These are phyloP conservation scores for Sigmodon hispidus DNA, from an alignment of 2,113 vertebrate genomes.

Conservation along the genomic window DNA sequence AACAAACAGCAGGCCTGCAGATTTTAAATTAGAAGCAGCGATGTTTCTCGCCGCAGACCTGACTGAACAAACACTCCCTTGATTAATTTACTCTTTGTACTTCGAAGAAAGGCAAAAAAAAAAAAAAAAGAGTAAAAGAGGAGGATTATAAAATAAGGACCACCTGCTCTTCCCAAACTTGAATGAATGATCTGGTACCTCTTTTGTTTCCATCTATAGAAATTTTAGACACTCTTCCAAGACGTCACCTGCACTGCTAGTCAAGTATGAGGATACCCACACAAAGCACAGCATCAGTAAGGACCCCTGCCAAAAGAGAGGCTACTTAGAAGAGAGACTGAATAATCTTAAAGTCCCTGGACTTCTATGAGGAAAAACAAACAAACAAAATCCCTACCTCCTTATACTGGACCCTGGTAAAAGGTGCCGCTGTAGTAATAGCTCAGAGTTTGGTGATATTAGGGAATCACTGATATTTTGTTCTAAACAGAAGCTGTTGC, in stretches of 20 bases:
- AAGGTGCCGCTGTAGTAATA: background rate
- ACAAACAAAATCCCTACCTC: background rate
- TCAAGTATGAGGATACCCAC: background rate
- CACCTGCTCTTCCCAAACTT: background rate
- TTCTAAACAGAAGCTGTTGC: background rate
- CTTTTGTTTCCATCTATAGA: background rate
- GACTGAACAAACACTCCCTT: background rate
- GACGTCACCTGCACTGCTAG: background rate
- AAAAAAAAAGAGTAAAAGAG: background rate
- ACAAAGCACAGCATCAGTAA: background rate
- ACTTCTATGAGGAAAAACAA: background rate
- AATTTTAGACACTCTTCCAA: background rate
- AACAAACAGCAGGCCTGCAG: background rate
- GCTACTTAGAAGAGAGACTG: background rate
- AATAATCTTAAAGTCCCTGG: background rate
- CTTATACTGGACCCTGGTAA: background rate
- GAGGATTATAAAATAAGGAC: background rate
- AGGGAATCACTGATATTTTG: constrained; percentile 27
- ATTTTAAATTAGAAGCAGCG: background rate
- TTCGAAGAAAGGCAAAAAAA: background rate
- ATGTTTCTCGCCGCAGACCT: background rate
- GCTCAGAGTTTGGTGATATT: background rate
- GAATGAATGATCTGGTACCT: background rate
- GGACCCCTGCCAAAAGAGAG: background rate
- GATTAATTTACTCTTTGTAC: background rate